Conservation (phyloP, 2,888 invertebrate species). For the Eristalinus sepulchralis region DNA sequence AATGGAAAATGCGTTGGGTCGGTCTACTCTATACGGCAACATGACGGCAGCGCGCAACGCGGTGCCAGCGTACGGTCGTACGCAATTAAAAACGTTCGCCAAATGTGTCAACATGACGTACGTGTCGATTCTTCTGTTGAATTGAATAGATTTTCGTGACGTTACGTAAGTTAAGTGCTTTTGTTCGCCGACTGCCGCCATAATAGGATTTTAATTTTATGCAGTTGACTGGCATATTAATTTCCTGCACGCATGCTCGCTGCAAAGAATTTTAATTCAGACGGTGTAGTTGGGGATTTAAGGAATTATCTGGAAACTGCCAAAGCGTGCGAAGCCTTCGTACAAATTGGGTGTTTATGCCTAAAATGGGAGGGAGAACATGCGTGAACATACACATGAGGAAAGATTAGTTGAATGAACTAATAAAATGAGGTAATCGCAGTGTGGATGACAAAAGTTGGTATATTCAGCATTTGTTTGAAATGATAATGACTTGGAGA, state of each 20-base stretch:
- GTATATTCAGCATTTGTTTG: too few relatives aligned
- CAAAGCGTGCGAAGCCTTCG: not conserved
- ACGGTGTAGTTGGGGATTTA: not conserved
- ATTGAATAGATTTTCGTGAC: not conserved
- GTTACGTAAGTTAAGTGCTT: slow-evolving; percentile 33
- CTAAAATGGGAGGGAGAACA: not conserved
- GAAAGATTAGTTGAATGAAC: not conserved
- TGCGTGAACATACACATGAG: not conserved
- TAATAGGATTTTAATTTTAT: slow-evolving; percentile 25
- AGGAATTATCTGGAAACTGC: not conserved
- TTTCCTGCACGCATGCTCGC: not conserved
- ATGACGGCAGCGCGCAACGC: too few relatives aligned
- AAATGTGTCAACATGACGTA: slow-evolving; percentile 40
- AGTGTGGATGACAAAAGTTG: too few relatives aligned
- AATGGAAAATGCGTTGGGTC: not conserved
- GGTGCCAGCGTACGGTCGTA: not conserved
- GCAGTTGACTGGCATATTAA: not conserved
- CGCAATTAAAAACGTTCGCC: slow-evolving; percentile 28
- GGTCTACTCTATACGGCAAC: too few relatives aligned
- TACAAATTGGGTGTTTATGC: not conserved
- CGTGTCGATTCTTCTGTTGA: not conserved
- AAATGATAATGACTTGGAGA: too few relatives aligned
- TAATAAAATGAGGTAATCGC: not conserved
- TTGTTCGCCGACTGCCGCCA: not conserved
- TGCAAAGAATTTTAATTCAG: not conserved